phyloP scores from a whole-genome alignment of 2,797 vertebrate species.

The Bradypus variegatus region DNA sequence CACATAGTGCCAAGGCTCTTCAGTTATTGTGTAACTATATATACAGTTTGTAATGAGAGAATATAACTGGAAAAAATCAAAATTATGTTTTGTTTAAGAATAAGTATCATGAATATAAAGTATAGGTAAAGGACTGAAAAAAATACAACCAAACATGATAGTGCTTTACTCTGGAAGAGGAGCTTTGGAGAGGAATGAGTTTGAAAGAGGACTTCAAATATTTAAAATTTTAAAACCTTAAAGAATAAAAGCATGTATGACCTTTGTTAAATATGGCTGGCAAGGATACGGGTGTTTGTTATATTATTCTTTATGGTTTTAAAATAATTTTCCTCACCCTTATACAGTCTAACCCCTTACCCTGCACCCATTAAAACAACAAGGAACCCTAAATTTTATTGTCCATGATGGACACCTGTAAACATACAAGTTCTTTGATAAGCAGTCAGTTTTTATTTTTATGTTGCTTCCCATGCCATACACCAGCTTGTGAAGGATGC shows the following conservation, averaged over 20 bases:
- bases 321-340: background rate
- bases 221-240: background rate
- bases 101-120: background rate
- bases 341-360: background rate
- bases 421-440: background rate
- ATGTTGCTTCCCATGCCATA: background rate
- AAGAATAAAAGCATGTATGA: background rate
- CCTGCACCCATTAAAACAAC: background rate
- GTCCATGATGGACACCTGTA: background rate
- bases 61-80: background rate
- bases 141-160: background rate
- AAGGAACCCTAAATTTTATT: background rate
- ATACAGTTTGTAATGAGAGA: background rate
- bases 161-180: no score
- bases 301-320: background rate
- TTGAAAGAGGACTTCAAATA: background rate
- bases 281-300: background rate
- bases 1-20: background rate
- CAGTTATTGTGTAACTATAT: background rate
- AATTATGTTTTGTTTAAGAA: background rate
- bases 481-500: background rate
- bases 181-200: background rate
- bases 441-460: background rate
- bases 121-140: background rate
- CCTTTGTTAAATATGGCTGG: background rate